A percentile compares a stretch with the other conserved stretches of the same genome.
Conservation (phyloP, 30 jellyfish, hydroid and myxozoan genomes). For the Chrysaora quinquecirrha region DNA sequence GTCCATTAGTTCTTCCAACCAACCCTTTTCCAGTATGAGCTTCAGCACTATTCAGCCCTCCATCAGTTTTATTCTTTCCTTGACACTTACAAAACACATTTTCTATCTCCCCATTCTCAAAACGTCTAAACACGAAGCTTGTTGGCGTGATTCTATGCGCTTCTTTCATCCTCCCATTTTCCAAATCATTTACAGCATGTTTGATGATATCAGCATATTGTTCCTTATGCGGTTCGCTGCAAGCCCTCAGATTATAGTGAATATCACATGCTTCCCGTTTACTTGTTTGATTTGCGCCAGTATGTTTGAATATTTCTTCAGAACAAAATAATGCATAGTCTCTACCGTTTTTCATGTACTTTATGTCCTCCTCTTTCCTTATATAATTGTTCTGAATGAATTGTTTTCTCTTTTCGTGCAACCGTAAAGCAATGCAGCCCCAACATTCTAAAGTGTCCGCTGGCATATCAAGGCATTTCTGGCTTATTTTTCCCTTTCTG, state of each 20-base stretch:
- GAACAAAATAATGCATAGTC: constrained; percentile 42
- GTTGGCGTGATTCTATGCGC: constrained; percentile 14
- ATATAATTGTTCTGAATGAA: constrained; percentile 19
- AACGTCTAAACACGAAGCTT: constrained; percentile 29
- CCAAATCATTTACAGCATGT: constrained; percentile 35
- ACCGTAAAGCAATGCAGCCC: constrained; percentile 56
- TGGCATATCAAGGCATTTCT: constrained; percentile 25
- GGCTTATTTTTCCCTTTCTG: constrained; percentile 28
- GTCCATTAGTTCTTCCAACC: neutral
- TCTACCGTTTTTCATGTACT: constrained; percentile 1
- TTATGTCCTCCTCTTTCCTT: constrained; percentile 12
- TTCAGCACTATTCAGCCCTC: neutral
- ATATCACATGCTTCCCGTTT: neutral
- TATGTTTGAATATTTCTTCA: constrained; percentile 26
- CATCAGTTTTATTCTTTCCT: neutral
- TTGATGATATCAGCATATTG: constrained; percentile 31
- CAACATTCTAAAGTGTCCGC: constrained; percentile 37
- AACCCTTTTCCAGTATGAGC: neutral
- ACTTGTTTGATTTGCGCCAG: constrained; percentile 10
- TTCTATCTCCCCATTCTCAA: neutral
- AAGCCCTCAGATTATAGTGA: constrained; percentile 14
- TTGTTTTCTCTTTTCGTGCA: constrained; percentile 19
- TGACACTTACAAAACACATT: constrained; percentile 38
- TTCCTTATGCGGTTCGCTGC: constrained; percentile 28
- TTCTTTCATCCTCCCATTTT: constrained; percentile 12